Conservation (phyloP, 2,797 vertebrate genomes). For the Bucorvus abyssinicus region DNA sequence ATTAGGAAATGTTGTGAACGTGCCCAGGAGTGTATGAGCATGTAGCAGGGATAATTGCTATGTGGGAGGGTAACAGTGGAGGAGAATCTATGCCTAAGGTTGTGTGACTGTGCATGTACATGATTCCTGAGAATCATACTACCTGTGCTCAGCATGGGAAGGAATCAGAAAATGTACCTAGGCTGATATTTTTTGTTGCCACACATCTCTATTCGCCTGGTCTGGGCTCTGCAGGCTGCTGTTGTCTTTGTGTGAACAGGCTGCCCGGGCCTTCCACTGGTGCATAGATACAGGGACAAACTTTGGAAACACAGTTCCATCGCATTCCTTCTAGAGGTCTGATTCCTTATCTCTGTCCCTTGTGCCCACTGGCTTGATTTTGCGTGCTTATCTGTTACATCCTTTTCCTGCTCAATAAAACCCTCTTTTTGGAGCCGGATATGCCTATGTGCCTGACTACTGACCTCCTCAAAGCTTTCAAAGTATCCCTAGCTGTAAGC, state of each 20-base stretch:
- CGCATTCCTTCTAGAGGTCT: background rate
- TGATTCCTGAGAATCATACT: background rate
- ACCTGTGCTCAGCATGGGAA: background rate
- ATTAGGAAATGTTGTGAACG: background rate
- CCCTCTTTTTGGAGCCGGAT: conserved; percentile 26
- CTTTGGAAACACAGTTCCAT: background rate
- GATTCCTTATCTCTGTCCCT: conserved; percentile 46
- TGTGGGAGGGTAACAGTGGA: background rate
- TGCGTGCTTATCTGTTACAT: conserved; percentile 41
- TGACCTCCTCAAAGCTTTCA: conserved; percentile 18
- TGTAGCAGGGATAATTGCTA: background rate
- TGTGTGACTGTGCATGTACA: background rate
- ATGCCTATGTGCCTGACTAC: background rate
- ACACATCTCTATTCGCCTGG: background rate
- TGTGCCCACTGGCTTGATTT: conserved; percentile 21
- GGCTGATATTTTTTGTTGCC: background rate
- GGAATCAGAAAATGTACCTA: background rate
- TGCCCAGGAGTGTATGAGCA: background rate
- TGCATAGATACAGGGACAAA: background rate
- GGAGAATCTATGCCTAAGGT: background rate
- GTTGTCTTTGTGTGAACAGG: background rate
- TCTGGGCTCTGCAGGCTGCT: background rate
- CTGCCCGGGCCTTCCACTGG: background rate
- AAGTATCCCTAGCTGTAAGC: background rate
- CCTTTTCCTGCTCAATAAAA: conserved; percentile 62